A percentile compares a stretch with the other conserved stretches of the same genome.
Conservation (phyloP, 2,113 vertebrate genomes). For the Cromileptes altivelis region DNA sequence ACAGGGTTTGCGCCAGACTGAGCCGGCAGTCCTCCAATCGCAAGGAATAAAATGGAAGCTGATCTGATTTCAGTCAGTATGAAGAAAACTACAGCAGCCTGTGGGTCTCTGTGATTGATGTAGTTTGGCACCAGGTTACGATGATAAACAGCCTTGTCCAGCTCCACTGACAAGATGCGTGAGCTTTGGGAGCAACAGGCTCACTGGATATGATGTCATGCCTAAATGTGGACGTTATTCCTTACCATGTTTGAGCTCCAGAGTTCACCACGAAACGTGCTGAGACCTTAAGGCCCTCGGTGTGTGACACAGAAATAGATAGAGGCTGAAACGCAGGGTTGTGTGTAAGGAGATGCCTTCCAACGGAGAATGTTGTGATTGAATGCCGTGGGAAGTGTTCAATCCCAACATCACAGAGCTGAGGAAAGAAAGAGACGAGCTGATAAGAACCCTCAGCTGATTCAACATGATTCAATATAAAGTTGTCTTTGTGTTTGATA, state of each 20-base stretch:
- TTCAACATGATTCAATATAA: not conserved
- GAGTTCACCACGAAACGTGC: slow-evolving; percentile 49
- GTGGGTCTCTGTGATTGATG: not conserved
- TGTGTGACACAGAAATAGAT: slow-evolving; percentile 69
- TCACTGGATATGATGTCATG: slow-evolving; percentile 47
- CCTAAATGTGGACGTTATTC: slow-evolving; percentile 72
- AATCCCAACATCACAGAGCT: not conserved
- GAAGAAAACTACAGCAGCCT: slow-evolving; percentile 4
- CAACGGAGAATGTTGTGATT: slow-evolving; percentile 16
- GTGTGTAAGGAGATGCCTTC: slow-evolving; percentile 45
- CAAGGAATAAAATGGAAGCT: slow-evolving; percentile 19
- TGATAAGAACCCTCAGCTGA: not conserved
- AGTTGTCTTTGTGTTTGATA: not conserved
- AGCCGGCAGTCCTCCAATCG: slow-evolving; percentile 10
- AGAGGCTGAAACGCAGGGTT: slow-evolving; percentile 30
- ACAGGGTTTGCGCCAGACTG: not conserved
- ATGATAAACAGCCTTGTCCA: slow-evolving; percentile 5
- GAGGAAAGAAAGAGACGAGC: not conserved
- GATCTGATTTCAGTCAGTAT: slow-evolving; percentile 22
- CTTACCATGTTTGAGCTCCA: slow-evolving; percentile 67
- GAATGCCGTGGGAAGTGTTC: slow-evolving; percentile 23
- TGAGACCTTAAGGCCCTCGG: slow-evolving; percentile 14
- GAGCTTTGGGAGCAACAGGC: slow-evolving; percentile 1
- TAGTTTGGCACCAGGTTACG: not conserved
- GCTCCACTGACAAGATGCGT: slow-evolving; percentile 2